These are phyloP conservation scores for Ostrea edulis DNA, from an alignment of 1,140 invertebrate genomes.

Conservation along the genomic window DNA sequence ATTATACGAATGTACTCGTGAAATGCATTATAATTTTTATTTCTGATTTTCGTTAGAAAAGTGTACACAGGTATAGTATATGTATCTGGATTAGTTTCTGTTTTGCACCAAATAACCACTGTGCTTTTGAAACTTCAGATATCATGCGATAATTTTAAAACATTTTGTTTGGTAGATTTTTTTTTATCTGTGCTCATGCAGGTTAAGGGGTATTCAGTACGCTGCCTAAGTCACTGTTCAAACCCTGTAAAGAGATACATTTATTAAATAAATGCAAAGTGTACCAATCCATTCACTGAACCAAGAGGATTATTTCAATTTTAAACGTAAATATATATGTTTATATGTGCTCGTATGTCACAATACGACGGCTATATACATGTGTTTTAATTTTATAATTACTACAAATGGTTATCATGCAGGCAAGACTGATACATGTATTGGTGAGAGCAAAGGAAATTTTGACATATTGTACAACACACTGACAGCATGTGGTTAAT, in stretches of 20 bases:
- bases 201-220: not conserved
- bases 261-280: not conserved
- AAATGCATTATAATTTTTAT: no score
- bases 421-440: not conserved
- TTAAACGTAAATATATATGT: not conserved
- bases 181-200: not conserved
- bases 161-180: constrained; percentile 1
- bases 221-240: not conserved
- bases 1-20: no score
- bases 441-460: no score
- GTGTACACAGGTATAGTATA: not conserved
- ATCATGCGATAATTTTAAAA: not conserved
- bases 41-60: no score
- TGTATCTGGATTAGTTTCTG: not conserved
- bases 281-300: not conserved
- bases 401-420: not conserved
- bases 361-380: not conserved
- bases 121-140: not conserved
- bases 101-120: constrained; percentile 16
- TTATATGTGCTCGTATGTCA: not conserved
- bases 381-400: not conserved
- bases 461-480: no score
- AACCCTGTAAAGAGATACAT: not conserved
- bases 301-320: not conserved
- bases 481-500: not conserved